Percentiles rank a stretch among this genome's conserved stretches.
Conservation (phyloP, 2,797 vertebrate species). For the Meriones psammophilus region DNA sequence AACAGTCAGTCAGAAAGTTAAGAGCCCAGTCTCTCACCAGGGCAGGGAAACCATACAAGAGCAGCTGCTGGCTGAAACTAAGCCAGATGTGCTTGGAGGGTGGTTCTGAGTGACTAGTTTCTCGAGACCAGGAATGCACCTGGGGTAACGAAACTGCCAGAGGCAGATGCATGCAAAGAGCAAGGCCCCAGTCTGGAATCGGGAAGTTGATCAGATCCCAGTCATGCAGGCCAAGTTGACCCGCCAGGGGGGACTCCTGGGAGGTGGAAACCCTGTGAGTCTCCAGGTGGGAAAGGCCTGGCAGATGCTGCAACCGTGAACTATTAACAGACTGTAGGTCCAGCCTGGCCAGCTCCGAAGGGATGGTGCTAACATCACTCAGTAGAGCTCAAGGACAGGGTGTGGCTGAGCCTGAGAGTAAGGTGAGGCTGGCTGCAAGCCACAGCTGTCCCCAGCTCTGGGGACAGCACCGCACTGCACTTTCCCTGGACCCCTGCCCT, state of each 20-base stretch:
- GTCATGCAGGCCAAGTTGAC: background rate
- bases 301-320: background rate
- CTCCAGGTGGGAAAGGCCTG: background rate
- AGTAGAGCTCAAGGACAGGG: background rate
- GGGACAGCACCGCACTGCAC: background rate
- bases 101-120: background rate
- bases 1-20: background rate
- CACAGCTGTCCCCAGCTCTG: too few relatives aligned
- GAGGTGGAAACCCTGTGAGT: background rate
- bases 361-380: background rate
- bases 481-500: background rate
- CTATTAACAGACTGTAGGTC: background rate
- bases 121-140: background rate
- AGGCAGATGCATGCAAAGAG: background rate
- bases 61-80: background rate
- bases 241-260: background rate
- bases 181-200: background rate
- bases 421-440: background rate
- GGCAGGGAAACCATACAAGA: background rate
- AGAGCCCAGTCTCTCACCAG: background rate
- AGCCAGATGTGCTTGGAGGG: background rate
- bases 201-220: slow-evolving; percentile 11
- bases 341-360: background rate
- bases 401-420: background rate
- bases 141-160: background rate